A percentile compares a stretch with the other conserved stretches of the same genome.
phyloP scores from a whole-genome alignment of 2,888 invertebrate species.

The Margaritifera margaritifera region DNA sequence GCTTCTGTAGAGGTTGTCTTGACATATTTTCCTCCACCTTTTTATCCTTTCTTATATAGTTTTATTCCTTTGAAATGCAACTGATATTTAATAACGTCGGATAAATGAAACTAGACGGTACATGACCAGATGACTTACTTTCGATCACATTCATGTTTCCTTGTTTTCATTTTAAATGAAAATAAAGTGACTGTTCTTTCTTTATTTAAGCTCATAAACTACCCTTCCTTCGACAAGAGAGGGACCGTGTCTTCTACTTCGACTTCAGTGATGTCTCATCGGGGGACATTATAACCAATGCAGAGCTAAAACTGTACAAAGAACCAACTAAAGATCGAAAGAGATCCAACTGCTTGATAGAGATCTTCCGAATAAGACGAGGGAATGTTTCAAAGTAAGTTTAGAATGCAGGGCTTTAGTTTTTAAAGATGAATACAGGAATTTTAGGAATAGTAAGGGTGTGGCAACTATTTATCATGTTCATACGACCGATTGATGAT shows the following conservation, averaged over 20 bases:
- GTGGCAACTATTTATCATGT: too few relatives aligned
- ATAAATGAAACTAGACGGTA: too few relatives aligned
- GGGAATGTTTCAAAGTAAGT: constrained; percentile 69
- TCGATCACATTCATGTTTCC: background rate
- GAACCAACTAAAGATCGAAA: constrained; percentile 40
- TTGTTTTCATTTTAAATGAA: constrained; percentile 5
- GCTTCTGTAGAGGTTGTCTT: too few relatives aligned
- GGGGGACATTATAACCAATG: constrained; percentile 86
- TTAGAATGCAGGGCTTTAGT: background rate
- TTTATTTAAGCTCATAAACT: constrained; percentile 55
- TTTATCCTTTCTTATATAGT: too few relatives aligned
- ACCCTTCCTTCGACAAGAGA: constrained; percentile 77
- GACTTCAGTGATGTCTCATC: constrained; percentile 90
- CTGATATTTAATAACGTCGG: too few relatives aligned
- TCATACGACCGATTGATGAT: too few relatives aligned
- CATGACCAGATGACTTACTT: too few relatives aligned
- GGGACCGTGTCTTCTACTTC: constrained; percentile 92
- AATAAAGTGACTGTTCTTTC: background rate
- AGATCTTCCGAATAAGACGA: constrained; percentile 67
- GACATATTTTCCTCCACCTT: too few relatives aligned
- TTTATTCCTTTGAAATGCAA: too few relatives aligned
- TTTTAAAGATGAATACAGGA: too few relatives aligned
- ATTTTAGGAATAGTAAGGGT: too few relatives aligned
- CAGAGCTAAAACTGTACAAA: constrained; percentile 85
- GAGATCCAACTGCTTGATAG: constrained; percentile 46